Evolutionary conservation across 2,113 vertebrate genomes (phyloP), one percentile per base, ranked within the genome.

Genomic region (Lota lota): DNA sequence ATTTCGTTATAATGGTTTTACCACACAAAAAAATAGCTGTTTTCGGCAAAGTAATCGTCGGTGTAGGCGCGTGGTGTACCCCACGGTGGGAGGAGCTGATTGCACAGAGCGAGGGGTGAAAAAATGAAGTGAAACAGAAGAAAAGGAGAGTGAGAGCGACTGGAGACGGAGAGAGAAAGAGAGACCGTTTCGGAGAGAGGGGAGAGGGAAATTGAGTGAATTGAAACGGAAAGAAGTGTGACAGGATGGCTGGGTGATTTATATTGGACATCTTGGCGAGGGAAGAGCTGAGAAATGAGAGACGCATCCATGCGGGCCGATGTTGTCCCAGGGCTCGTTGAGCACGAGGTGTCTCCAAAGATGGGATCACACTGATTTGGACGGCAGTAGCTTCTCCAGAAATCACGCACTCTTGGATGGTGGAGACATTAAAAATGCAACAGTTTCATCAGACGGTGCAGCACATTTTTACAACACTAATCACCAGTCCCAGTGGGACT

Each of bases 121-220:
- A 67, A 64, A 75, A 57, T 74, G 22, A 73, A 59, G 54, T 51
- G 67, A 75, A 62, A 73, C 66, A 74, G 70, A 64, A 66, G 33
- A 16, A 57, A 59, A 59, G 57, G 67, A 18, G 50, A 22, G 22
- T 10, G 17, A 51, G 56, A 69, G 21, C 4, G 28, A 33, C 28
- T 0, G 51, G 51, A 53, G 51, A 17, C 20, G 36, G 53, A 59
- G 66, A 18, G 50, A 24, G 40, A n/a, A 28, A 28, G 22, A 11
- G 18, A 40, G 53, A 69, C 4, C 28, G 28, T 33, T 33, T 33
- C 28, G 28, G 28, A 58, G 61, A 47, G 58, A n/a, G 53, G 21
- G 24, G 7, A 16, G 58, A 65, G 21, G 57, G 66, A 50, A 69
- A 63, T 40, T 50, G 50, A 61, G 22, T 24, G 51, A 66, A 61